Evolutionary conservation across 2,797 vertebrate genomes (phyloP).

Genomic region (Xenops minutus): DNA sequence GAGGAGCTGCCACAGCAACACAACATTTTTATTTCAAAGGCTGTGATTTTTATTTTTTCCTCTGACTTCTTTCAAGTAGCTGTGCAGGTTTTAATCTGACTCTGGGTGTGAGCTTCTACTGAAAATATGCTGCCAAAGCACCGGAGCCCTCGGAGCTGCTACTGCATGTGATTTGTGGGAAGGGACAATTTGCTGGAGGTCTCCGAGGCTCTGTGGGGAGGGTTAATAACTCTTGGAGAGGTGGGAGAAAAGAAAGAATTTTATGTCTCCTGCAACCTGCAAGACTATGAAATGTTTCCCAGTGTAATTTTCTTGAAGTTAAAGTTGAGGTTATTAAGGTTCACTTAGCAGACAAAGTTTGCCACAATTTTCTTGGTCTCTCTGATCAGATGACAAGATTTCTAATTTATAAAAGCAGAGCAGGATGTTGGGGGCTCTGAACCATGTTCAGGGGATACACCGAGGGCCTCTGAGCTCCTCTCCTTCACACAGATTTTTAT

Average conservation of each 20-base stretch:
- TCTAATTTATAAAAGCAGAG: conserved; percentile 74
- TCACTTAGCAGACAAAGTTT: conserved; percentile 79
- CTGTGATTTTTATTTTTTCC: background rate
- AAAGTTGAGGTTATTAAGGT: conserved; percentile 78
- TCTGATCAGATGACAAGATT: conserved; percentile 75
- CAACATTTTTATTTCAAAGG: background rate
- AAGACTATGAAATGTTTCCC: conserved; percentile 71
- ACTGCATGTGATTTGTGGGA: background rate
- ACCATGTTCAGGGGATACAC: conserved; percentile 56
- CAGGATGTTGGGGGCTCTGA: conserved; percentile 68
- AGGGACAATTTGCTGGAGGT: conserved; percentile 54
- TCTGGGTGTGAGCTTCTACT: background rate
- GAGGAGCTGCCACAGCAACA: background rate
- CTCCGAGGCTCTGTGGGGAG: conserved; percentile 58
- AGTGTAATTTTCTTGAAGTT: conserved; percentile 81
- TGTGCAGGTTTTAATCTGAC: background rate
- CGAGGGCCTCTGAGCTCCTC: conserved; percentile 24
- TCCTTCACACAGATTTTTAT: conserved; percentile 2
- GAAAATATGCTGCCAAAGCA: background rate
- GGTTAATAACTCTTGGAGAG: conserved; percentile 71
- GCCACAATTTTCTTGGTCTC: conserved; percentile 71
- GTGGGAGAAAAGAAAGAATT: conserved; percentile 58
- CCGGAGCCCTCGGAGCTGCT: background rate
- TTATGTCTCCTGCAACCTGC: conserved; percentile 63
- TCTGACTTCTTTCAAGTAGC: background rate